Conservation (phyloP, 1,140 invertebrate species). For the Streblospio benedicti region DNA sequence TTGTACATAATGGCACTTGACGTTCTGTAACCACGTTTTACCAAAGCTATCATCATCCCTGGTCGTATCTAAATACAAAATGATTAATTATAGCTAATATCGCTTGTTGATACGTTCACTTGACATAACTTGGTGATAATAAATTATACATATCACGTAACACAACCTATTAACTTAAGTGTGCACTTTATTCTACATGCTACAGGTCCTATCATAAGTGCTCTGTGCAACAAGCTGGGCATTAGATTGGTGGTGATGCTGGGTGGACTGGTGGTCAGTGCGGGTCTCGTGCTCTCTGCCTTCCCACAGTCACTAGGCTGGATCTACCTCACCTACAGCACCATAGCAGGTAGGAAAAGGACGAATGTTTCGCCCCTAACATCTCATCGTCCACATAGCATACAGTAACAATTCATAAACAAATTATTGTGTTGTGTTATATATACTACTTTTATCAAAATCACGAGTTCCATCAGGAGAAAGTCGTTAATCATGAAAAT, state of each 20-base stretch:
- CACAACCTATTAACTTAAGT: too few relatives aligned
- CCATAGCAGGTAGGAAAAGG: neutral
- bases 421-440: neutral
- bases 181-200: too few relatives aligned
- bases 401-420: neutral
- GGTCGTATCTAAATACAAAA: too few relatives aligned
- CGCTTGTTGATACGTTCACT: too few relatives aligned
- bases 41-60: too few relatives aligned
- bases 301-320: neutral
- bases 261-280: slow-evolving; percentile 5
- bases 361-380: neutral
- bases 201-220: slow-evolving; percentile 13
- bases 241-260: neutral
- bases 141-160: too few relatives aligned
- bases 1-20: too few relatives aligned
- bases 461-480: neutral
- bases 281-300: neutral
- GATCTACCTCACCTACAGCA: neutral
- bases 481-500: neutral
- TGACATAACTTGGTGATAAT: too few relatives aligned
- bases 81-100: too few relatives aligned
- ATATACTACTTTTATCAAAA: neutral
- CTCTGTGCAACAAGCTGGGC: slow-evolving; percentile 3
- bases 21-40: too few relatives aligned
- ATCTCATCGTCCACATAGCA: neutral